A percentile compares a stretch with the other conserved stretches of the same genome.
Evolutionary conservation across 2,113 vertebrate genomes (phyloP).

Genomic region (Sisor rabdophorus): DNA sequence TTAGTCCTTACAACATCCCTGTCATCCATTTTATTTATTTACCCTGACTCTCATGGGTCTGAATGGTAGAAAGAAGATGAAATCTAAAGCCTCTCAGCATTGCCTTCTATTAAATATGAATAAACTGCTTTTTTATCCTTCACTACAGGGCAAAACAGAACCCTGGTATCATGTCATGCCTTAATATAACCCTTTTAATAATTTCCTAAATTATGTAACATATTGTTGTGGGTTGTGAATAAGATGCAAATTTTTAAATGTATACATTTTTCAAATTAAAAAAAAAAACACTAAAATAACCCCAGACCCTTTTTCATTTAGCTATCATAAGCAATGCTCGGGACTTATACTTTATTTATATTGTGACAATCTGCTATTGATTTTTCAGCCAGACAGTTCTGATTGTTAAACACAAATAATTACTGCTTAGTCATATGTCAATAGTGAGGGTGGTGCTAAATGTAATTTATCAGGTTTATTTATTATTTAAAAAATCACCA

Average conservation of each 20-base stretch:
- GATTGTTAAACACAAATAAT: conserved; percentile 9
- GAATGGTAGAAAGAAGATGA: conserved; percentile 22
- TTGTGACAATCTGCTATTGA: neutral
- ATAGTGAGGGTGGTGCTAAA: neutral
- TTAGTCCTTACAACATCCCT: conserved; percentile 28
- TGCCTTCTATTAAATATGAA: conserved; percentile 62
- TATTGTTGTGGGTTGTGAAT: neutral
- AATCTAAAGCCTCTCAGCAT: conserved; percentile 33
- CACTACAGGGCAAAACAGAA: neutral
- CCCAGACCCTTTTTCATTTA: neutral
- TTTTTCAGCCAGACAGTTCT: neutral
- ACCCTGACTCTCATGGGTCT: conserved; percentile 41
- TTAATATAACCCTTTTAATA: conserved; percentile 6
- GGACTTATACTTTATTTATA: neutral
- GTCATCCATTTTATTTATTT: conserved; percentile 55
- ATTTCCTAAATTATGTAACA: neutral
- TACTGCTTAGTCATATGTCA: neutral
- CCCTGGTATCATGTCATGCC: neutral
- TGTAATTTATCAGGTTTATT: conserved; percentile 1
- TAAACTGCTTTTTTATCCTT: conserved; percentile 32
- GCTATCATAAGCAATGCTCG: neutral
- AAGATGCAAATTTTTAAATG: too few relatives aligned
- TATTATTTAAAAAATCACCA: conserved; percentile 7
- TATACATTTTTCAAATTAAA: too few relatives aligned
- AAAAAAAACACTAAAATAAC: neutral